phyloP scores from a whole-genome alignment of 2,113 vertebrate genomes.

The Phalacrocorax aristotelis region DNA sequence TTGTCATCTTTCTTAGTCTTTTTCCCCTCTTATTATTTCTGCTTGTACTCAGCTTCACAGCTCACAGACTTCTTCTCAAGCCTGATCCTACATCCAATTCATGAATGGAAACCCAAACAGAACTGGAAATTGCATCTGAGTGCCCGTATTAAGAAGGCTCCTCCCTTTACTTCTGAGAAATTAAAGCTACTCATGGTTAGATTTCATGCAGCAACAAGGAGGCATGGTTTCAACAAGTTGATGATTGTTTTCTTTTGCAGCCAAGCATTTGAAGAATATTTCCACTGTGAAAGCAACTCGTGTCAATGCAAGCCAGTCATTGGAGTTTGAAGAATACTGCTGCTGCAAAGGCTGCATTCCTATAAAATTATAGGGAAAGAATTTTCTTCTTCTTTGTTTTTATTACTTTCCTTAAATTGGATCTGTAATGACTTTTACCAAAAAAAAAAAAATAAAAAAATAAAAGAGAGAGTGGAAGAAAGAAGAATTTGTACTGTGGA shows the following conservation, averaged over 20 bases:
- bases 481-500: not conserved
- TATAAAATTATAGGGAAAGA: not conserved
- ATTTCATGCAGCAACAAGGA: not conserved
- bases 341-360: not conserved
- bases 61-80: not conserved
- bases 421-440: not conserved
- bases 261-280: conserved; percentile 6
- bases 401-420: not conserved
- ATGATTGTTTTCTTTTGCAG: not conserved
- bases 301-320: not conserved
- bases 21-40: not conserved
- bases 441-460: not conserved
- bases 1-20: not conserved
- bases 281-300: not conserved
- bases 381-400: not conserved
- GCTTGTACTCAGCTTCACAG: not conserved
- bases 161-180: not conserved
- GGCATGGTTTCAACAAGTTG: not conserved
- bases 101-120: not conserved
- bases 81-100: not conserved
- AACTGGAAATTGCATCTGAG: not conserved
- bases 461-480: not conserved
- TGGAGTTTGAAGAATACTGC: not conserved
- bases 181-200: not conserved
- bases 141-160: not conserved